Evolutionary conservation across 64 coral and sea anemone species (phyloP).

Genomic region (Dendrophyllia cribrosa): DNA sequence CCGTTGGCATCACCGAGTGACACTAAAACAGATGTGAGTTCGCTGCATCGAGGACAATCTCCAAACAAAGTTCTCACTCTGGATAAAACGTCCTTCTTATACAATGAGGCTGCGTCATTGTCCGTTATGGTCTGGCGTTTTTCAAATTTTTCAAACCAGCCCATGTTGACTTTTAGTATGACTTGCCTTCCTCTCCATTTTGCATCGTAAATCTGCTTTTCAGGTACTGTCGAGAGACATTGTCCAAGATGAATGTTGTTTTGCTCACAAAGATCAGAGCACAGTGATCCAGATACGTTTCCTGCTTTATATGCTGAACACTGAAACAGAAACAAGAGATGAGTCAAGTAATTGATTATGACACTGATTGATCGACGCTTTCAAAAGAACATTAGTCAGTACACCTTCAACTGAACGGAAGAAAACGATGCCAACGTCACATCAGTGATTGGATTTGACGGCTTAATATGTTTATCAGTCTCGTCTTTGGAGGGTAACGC

Average conservation of each 20-base stretch:
- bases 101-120: background rate
- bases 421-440: too few relatives aligned
- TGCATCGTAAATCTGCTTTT: slow-evolving; percentile 68
- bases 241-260: slow-evolving; percentile 13
- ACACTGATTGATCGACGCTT: too few relatives aligned
- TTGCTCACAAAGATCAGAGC: slow-evolving; percentile 60
- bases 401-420: too few relatives aligned
- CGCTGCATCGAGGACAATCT: slow-evolving; percentile 64
- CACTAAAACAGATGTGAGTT: slow-evolving; percentile 24
- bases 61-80: slow-evolving; percentile 70
- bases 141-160: slow-evolving; percentile 35
- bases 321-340: slow-evolving; percentile 50
- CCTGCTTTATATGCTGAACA: slow-evolving; percentile 61
- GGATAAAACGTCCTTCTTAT: background rate
- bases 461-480: too few relatives aligned
- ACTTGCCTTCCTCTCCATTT: slow-evolving; percentile 51
- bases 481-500: too few relatives aligned
- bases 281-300: slow-evolving; percentile 68
- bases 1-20: slow-evolving; percentile 56
- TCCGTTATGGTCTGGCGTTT: slow-evolving; percentile 1
- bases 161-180: slow-evolving; percentile 65
- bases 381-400: too few relatives aligned
- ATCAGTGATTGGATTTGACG: too few relatives aligned
- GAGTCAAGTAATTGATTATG: background rate
- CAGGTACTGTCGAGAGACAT: slow-evolving; percentile 55